Conservation (phyloP, 2,113 vertebrate species). For the Peromyscus leucopus region DNA sequence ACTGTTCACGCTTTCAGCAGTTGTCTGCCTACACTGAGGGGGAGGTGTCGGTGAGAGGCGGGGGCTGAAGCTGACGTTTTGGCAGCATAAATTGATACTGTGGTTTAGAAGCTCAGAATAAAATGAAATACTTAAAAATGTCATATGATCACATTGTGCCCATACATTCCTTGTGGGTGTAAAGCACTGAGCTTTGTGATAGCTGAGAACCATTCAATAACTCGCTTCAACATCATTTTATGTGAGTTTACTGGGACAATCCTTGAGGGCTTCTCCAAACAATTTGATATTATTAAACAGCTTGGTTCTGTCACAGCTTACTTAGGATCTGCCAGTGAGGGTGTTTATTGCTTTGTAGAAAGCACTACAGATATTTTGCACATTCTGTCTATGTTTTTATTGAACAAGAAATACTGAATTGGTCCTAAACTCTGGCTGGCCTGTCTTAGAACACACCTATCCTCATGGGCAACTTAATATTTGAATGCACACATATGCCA, state of each 20-base stretch:
- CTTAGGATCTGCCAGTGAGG: background rate
- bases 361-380: background rate
- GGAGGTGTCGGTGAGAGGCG: slow-evolving; percentile 55
- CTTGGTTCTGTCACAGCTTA: slow-evolving; percentile 35
- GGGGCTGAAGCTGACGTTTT: slow-evolving; percentile 62
- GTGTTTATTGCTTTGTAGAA: background rate
- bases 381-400: background rate
- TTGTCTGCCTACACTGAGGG: slow-evolving; percentile 36
- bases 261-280: background rate
- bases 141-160: slow-evolving; percentile 51
- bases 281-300: slow-evolving; percentile 38
- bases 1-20: background rate
- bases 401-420: background rate
- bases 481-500: background rate
- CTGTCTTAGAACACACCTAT: background rate
- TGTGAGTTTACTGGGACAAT: background rate
- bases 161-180: slow-evolving; percentile 29
- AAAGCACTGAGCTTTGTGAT: slow-evolving; percentile 21
- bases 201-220: slow-evolving; percentile 43
- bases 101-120: slow-evolving; percentile 65
- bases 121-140: slow-evolving; percentile 62
- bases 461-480: background rate
- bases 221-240: slow-evolving; percentile 43
- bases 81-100: slow-evolving; percentile 59
- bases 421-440: background rate